phyloP scores from a whole-genome alignment of 2,797 vertebrate species.

The Malacoraja senta region DNA sequence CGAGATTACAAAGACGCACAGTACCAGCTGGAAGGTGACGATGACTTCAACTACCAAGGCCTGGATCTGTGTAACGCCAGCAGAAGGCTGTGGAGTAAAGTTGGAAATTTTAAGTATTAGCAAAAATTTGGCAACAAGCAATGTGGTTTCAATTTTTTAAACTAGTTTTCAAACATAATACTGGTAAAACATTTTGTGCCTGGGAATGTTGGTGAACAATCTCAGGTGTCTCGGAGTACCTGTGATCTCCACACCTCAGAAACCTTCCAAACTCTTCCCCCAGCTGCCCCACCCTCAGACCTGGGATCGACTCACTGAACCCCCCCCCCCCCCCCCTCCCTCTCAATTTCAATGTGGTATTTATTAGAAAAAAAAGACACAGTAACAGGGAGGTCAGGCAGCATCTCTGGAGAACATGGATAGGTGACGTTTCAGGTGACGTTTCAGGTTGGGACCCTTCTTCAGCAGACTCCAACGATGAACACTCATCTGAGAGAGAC shows the following conservation, averaged over 20 bases:
- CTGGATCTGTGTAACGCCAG: slow-evolving; percentile 42
- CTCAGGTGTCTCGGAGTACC: neutral
- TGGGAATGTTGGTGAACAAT: neutral
- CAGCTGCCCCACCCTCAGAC: neutral
- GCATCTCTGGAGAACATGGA: too few relatives aligned
- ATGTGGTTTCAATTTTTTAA: neutral
- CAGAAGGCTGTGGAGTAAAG: slow-evolving; percentile 39
- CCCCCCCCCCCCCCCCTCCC: neutral
- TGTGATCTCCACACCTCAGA: neutral
- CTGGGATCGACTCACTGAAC: too few relatives aligned
- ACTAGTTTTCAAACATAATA: neutral
- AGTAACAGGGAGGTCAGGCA: too few relatives aligned
- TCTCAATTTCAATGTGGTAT: neutral
- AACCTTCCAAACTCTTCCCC: too few relatives aligned
- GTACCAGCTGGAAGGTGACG: slow-evolving; percentile 45
- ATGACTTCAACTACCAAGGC: slow-evolving; percentile 43
- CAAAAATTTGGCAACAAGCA: neutral
- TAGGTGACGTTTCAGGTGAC: too few relatives aligned
- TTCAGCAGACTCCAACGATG: too few relatives aligned
- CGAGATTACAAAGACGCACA: slow-evolving; percentile 42
- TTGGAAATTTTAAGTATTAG: neutral
- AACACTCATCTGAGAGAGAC: too few relatives aligned
- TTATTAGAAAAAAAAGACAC: too few relatives aligned
- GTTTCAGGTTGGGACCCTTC: too few relatives aligned
- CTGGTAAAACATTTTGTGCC: neutral